A percentile compares a stretch with the other conserved stretches of the same genome.
Evolutionary conservation across 2,888 invertebrate species (phyloP).

Genomic region (Bibio marci): DNA sequence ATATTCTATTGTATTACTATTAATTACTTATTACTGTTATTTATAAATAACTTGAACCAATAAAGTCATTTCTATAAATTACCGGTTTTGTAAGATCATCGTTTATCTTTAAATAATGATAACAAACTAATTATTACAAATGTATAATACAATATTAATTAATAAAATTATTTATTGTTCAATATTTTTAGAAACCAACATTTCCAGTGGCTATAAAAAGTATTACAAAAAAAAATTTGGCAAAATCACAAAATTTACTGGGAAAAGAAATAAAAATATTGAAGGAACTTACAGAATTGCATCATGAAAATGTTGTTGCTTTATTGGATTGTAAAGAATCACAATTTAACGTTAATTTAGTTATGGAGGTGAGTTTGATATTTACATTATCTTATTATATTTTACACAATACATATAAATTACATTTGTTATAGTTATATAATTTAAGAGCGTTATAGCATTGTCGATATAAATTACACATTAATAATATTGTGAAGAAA

Average conservation of each 20-base stretch:
- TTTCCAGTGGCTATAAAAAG: conserved; percentile 92
- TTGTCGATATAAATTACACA: too few relatives aligned
- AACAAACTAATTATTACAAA: too few relatives aligned
- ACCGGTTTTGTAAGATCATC: too few relatives aligned
- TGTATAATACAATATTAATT: not conserved
- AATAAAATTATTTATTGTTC: conserved; percentile 7
- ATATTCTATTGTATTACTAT: too few relatives aligned
- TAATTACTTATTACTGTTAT: too few relatives aligned
- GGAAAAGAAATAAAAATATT: conserved; percentile 98
- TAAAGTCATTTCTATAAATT: too few relatives aligned
- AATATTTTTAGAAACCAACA: conserved; percentile 56
- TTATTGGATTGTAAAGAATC: conserved; percentile 96
- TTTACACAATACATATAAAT: not conserved
- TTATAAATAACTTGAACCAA: too few relatives aligned
- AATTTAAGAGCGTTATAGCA: too few relatives aligned
- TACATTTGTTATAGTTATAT: too few relatives aligned
- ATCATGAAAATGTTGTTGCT: conserved; percentile 97
- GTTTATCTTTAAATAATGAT: too few relatives aligned
- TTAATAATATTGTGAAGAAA: too few relatives aligned
- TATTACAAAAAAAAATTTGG: conserved; percentile 93
- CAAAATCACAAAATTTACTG: conserved; percentile 91
- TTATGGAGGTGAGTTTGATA: conserved; percentile 87
- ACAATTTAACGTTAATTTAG: conserved; percentile 83
- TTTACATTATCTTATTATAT: not conserved
- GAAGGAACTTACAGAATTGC: conserved; percentile 89